A percentile compares a stretch with the other conserved stretches of the same genome.
These are phyloP conservation scores for Schlechtendalia chinensis DNA, from an alignment of 1,140 invertebrate species.

Conservation along the genomic window DNA sequence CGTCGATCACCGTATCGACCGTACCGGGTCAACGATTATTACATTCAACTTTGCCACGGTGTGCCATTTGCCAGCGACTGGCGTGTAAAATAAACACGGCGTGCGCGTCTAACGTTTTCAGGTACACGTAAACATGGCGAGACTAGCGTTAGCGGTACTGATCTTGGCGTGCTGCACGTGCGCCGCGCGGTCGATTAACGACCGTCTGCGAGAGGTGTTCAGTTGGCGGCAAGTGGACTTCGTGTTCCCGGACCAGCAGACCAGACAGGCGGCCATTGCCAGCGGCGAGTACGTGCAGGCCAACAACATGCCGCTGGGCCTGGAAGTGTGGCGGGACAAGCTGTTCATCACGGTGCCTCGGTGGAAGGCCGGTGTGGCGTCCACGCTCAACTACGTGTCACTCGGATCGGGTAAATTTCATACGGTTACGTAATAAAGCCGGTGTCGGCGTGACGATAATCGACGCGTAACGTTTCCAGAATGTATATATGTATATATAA, in stretches of 20 bases:
- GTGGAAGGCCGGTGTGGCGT: slow-evolving; percentile 70
- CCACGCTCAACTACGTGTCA: slow-evolving; percentile 68
- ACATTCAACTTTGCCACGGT: no score
- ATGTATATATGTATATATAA: no score
- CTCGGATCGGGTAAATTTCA: slow-evolving; percentile 58
- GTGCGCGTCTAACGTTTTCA: not conserved
- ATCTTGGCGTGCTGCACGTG: slow-evolving; percentile 20
- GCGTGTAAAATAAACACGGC: no score
- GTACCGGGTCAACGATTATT: no score
- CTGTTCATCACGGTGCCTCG: slow-evolving; percentile 75
- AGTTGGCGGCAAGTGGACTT: slow-evolving; percentile 73
- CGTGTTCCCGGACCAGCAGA: slow-evolving; percentile 64
- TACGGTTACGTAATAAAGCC: no score
- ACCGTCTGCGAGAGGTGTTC: slow-evolving; percentile 65
- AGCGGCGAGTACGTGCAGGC: slow-evolving; percentile 67
- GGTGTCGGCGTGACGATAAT: no score
- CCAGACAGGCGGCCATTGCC: slow-evolving; percentile 64
- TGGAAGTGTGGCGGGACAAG: slow-evolving; percentile 74
- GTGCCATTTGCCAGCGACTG: no score
- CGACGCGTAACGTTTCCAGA: no score
- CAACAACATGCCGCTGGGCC: slow-evolving; percentile 73
- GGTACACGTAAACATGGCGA: slow-evolving; percentile 1
- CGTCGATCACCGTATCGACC: no score
- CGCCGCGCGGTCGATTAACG: slow-evolving; percentile 54
- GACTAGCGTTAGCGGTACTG: slow-evolving; percentile 11